Percentiles rank a stretch among this genome's conserved stretches.
phyloP scores from a whole-genome alignment of 2,113 vertebrate species.

The Limanda limanda region DNA sequence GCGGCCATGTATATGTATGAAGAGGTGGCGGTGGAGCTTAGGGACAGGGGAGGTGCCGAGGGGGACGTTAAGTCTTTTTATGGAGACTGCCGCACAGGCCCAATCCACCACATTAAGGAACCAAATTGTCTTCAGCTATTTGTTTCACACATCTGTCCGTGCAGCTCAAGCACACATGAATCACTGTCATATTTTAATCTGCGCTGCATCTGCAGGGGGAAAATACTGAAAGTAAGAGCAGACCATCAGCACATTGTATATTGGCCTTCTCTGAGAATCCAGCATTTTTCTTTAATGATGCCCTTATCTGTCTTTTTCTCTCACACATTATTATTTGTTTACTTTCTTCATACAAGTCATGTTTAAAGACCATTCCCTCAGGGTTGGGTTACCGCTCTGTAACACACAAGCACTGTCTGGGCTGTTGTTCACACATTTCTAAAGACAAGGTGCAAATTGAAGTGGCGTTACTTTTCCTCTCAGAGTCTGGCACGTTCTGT shows the following conservation, averaged over 20 bases:
- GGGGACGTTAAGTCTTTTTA: slow-evolving; percentile 63
- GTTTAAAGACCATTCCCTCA: slow-evolving; percentile 26
- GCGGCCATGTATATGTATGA: slow-evolving; percentile 73
- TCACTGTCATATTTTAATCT: slow-evolving; percentile 64
- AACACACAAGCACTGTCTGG: slow-evolving; percentile 31
- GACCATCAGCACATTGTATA: neutral
- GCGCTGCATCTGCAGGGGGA: slow-evolving; percentile 4
- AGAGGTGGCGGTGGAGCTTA: slow-evolving; percentile 46
- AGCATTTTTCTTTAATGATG: slow-evolving; percentile 13
- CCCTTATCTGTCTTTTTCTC: neutral
- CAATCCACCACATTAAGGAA: slow-evolving; percentile 62
- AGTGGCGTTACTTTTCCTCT: slow-evolving; percentile 40
- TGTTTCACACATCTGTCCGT: slow-evolving; percentile 49
- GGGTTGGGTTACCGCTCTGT: slow-evolving; percentile 49
- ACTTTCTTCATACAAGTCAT: neutral
- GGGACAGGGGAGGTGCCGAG: slow-evolving; percentile 46
- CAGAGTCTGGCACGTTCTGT: slow-evolving; percentile 67
- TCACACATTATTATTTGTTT: slow-evolving; percentile 19
- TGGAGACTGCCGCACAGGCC: slow-evolving; percentile 61
- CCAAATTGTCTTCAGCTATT: slow-evolving; percentile 60
- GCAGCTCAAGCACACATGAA: slow-evolving; percentile 46
- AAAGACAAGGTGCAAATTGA: slow-evolving; percentile 75
- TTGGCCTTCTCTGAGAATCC: slow-evolving; percentile 3
- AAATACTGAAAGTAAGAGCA: slow-evolving; percentile 15
- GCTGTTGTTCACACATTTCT: slow-evolving; percentile 54